Conservation (phyloP, 2,888 invertebrate species). For the Stenodera caucasica region DNA sequence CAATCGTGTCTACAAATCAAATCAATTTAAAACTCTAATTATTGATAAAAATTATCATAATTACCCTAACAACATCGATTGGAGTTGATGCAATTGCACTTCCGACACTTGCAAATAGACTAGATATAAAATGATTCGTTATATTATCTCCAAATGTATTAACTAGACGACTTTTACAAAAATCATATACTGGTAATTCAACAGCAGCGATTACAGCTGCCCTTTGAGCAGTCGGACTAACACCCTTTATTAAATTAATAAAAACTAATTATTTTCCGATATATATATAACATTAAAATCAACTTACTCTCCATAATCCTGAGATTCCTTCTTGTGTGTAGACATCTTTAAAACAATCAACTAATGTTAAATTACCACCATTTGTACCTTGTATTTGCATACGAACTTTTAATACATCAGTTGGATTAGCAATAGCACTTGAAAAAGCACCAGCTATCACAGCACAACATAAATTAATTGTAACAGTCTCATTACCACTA, state of each 20-base stretch:
- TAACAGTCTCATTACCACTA: conserved; percentile 60
- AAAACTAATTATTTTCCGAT: background rate
- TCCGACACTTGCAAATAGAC: conserved; percentile 87
- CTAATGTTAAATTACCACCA: conserved; percentile 59
- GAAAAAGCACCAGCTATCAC: conserved; percentile 85
- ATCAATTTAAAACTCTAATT: conserved; percentile 7
- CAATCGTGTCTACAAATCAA: conserved; percentile 75
- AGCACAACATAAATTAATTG: conserved; percentile 78
- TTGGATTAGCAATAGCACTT: conserved; percentile 94
- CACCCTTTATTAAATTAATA: conserved; percentile 64
- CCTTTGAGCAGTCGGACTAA: conserved; percentile 89
- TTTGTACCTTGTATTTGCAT: conserved; percentile 79
- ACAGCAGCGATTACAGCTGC: conserved; percentile 93
- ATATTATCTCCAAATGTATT: conserved; percentile 75
- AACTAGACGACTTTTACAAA: conserved; percentile 76
- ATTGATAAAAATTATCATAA: conserved; percentile 40
- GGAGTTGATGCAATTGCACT: conserved; percentile 94
- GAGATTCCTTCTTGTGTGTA: conserved; percentile 80
- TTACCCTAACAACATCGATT: conserved; percentile 88
- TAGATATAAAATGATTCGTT: conserved; percentile 88
- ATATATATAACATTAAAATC: background rate
- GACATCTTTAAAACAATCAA: conserved; percentile 80
- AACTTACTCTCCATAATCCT: conserved; percentile 81
- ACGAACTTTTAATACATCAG: conserved; percentile 93
- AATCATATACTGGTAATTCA: conserved; percentile 92